Evolutionary conservation across 2,888 invertebrate species (phyloP).

Genomic region (Xanthia icteritia): DNA sequence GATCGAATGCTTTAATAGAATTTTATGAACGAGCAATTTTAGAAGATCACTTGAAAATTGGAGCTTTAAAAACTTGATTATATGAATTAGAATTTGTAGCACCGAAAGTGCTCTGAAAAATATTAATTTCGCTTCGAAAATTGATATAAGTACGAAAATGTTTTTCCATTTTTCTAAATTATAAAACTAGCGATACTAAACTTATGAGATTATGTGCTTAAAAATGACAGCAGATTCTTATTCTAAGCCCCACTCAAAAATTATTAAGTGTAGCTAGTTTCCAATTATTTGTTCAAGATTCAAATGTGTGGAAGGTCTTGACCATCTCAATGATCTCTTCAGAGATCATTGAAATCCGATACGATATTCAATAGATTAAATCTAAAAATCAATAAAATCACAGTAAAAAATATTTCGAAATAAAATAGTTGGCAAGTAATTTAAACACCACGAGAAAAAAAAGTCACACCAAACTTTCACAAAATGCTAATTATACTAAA

Average conservation of each 20-base stretch:
- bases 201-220: neutral
- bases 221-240: neutral
- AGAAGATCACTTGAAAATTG: neutral
- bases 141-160: neutral
- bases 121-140: neutral
- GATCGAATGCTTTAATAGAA: neutral
- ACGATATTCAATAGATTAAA: neutral
- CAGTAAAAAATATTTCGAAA: neutral
- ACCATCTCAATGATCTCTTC: no score
- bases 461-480: neutral
- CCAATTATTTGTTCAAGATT: slow-evolving; percentile 11
- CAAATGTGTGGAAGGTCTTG: neutral
- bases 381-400: neutral
- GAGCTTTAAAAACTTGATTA: neutral
- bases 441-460: neutral
- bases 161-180: neutral
- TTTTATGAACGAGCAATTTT: neutral
- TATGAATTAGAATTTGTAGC: neutral
- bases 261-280: slow-evolving; percentile 8
- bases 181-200: no score
- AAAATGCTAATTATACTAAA: slow-evolving; percentile 9
- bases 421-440: neutral
- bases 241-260: neutral
- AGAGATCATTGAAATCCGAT: slow-evolving; percentile 12
- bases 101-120: no score